phyloP scores from a whole-genome alignment of 1,140 invertebrate species.

The Dendroctonus ponderosae region DNA sequence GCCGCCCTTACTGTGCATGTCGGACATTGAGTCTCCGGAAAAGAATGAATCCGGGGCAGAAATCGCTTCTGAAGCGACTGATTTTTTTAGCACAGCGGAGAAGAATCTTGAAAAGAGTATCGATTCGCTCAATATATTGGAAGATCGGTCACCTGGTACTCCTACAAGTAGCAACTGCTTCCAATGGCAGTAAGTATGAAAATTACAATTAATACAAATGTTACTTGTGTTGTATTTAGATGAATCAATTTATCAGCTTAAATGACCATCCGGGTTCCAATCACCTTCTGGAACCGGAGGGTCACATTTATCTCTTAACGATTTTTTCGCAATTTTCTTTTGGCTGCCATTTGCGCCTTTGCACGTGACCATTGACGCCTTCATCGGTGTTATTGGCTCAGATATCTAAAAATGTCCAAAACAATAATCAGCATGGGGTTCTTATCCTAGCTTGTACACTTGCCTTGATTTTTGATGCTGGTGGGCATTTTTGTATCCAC shows the following conservation, averaged over 20 bases:
- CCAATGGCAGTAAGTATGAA: slow-evolving; percentile 49
- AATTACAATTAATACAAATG: neutral
- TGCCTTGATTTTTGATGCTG: slow-evolving; percentile 14
- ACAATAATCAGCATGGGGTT: neutral
- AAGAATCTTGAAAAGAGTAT: slow-evolving; percentile 51
- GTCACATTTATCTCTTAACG: slow-evolving; percentile 3
- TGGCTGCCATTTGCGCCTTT: slow-evolving; percentile 8
- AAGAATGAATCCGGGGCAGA: slow-evolving; percentile 68
- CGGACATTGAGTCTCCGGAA: slow-evolving; percentile 66
- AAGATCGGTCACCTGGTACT: slow-evolving; percentile 47
- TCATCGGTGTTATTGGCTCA: neutral
- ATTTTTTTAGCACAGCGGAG: slow-evolving; percentile 75
- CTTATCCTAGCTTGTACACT: neutral
- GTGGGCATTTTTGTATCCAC: slow-evolving; percentile 13
- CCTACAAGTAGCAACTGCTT: slow-evolving; percentile 39
- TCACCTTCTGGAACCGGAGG: slow-evolving; percentile 16
- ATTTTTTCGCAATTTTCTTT: slow-evolving; percentile 8
- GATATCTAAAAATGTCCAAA: slow-evolving; percentile 2
- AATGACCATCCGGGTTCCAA: slow-evolving; percentile 23
- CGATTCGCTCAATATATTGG: slow-evolving; percentile 42
- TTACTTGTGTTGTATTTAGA: slow-evolving; percentile 2
- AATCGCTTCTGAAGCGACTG: slow-evolving; percentile 82
- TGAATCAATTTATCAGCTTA: neutral
- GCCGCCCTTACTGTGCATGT: slow-evolving; percentile 74
- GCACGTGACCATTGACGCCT: neutral